phyloP scores from a whole-genome alignment of 2,113 vertebrate species.

The Phyllostomus discolor region DNA sequence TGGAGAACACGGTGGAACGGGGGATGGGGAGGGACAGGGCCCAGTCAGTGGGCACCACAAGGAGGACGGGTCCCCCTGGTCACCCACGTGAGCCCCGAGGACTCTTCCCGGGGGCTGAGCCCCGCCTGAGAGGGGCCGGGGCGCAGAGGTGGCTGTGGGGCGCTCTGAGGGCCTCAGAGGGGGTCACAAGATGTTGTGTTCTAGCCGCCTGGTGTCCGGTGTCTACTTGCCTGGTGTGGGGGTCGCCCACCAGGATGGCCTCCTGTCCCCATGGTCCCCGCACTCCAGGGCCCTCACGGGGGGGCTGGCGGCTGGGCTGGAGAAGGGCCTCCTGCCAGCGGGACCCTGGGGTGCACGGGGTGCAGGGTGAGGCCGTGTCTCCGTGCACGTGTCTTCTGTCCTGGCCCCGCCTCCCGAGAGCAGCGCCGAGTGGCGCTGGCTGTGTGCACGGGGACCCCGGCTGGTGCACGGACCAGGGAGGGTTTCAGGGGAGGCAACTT shows the following conservation, averaged over 20 bases:
- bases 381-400: background rate
- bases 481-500: background rate
- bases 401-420: background rate
- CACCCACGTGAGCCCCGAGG: fast-evolving
- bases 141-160: background rate
- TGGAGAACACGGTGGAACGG: no score
- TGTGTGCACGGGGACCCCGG: background rate
- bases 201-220: fast-evolving
- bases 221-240: background rate
- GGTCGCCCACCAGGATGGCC: background rate
- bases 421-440: fast-evolving
- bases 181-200: background rate
- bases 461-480: fast-evolving
- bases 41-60: background rate
- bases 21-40: no score
- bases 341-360: background rate
- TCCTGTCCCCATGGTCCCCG: no score
- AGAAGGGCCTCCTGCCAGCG: background rate
- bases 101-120: background rate
- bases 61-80: background rate
- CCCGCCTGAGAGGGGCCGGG: background rate
- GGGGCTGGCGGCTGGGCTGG: background rate
- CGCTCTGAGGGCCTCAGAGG: background rate
- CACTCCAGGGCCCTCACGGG: background rate
- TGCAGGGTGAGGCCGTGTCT: background rate